Evolutionary conservation across 2,797 vertebrate species (phyloP).

Genomic region (Poeciliopsis presidionis): DNA sequence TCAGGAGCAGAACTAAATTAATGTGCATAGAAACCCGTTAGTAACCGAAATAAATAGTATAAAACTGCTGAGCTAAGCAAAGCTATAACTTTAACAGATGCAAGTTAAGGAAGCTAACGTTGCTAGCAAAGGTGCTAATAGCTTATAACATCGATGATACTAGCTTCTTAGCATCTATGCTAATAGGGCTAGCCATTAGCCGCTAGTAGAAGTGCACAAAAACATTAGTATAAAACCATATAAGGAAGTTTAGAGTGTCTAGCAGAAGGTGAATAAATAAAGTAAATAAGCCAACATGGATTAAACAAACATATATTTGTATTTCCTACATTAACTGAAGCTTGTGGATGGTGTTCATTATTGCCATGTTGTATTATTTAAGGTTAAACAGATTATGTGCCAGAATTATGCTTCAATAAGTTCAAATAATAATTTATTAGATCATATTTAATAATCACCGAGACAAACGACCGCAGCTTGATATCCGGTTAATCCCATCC

Average conservation of each 20-base stretch:
- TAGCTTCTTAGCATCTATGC: too few relatives aligned
- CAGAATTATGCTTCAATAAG: not conserved
- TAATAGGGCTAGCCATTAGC: not conserved
- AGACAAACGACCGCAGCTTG: constrained; percentile 89
- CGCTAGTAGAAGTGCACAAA: not conserved
- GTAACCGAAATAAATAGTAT: not conserved
- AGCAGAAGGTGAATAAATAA: not conserved
- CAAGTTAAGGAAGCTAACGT: not conserved
- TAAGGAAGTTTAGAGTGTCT: not conserved
- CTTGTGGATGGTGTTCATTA: not conserved
- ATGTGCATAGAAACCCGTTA: not conserved
- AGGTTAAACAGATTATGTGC: not conserved
- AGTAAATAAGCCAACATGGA: not conserved
- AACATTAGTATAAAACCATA: not conserved
- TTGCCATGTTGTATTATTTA: not conserved
- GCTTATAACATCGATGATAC: too few relatives aligned
- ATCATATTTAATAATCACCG: constrained; percentile 73
- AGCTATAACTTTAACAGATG: not conserved
- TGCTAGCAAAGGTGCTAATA: not conserved
- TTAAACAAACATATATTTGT: not conserved
- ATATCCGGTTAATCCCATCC: constrained; percentile 91
- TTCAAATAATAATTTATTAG: not conserved
- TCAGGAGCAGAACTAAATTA: not conserved
- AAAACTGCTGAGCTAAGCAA: not conserved
- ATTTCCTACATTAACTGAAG: not conserved